Percentiles rank a stretch among this genome's conserved stretches.
Conservation (phyloP, 2,888 invertebrate species). For the Hecatera dysodea region DNA sequence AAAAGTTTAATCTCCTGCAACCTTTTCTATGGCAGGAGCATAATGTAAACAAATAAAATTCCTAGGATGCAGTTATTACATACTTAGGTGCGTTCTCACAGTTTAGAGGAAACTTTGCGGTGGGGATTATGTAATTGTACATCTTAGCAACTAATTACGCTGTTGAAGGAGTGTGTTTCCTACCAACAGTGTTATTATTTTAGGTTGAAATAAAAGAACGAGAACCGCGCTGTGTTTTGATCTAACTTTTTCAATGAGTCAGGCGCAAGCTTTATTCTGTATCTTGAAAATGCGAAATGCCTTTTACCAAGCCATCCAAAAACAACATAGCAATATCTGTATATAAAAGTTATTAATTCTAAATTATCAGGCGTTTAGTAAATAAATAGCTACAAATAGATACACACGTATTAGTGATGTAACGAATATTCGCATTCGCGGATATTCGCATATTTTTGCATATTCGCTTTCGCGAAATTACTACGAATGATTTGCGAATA, state of each 20-base stretch:
- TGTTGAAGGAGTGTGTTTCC: neutral
- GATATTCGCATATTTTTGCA: no score
- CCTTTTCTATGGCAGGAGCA: conserved; percentile 65
- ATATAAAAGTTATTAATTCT: neutral
- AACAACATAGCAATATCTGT: neutral
- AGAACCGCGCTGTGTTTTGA: no score
- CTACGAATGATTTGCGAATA: no score
- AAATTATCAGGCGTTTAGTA: neutral
- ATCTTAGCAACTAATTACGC: conserved; percentile 45
- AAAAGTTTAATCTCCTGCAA: conserved; percentile 70
- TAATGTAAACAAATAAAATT: conserved; percentile 71
- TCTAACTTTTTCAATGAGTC: neutral
- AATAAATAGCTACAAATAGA: no score
- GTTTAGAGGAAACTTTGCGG: conserved; percentile 53
- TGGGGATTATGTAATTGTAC: conserved; percentile 53
- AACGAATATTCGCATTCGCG: no score
- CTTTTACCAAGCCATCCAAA: neutral
- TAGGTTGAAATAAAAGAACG: no score
- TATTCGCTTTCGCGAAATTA: no score
- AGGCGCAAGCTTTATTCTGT: no score
- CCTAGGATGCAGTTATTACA: conserved; percentile 73
- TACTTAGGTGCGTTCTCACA: conserved; percentile 67
- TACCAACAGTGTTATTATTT: neutral
- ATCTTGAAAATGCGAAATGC: no score
- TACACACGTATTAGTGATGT: no score